These are phyloP conservation scores for Neofelis nebulosa DNA, from an alignment of 2,113 vertebrate species.

Conservation along the genomic window DNA sequence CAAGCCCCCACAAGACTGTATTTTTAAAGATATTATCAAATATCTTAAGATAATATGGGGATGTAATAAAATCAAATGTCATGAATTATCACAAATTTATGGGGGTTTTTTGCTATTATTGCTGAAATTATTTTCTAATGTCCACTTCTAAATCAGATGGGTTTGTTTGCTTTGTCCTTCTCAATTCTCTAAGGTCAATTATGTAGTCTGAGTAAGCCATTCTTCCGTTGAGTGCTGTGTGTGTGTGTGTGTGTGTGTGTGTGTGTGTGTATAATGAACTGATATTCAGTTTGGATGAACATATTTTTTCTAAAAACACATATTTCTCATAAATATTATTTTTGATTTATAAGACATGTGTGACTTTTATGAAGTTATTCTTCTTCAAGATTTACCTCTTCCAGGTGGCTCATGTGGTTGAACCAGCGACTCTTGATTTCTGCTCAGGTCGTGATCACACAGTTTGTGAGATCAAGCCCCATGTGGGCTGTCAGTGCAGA, in stretches of 20 bases:
- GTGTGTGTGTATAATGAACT: background rate
- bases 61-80: background rate
- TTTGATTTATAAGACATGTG: slow-evolving; percentile 49
- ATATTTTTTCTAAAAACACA: slow-evolving; percentile 53
- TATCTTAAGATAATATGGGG: background rate
- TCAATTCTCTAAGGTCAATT: slow-evolving; percentile 66
- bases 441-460: too few relatives aligned
- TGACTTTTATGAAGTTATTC: slow-evolving; percentile 74
- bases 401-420: background rate
- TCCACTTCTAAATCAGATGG: slow-evolving; percentile 62
- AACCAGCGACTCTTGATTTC: too few relatives aligned
- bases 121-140: slow-evolving; percentile 74
- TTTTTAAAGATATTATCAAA: background rate
- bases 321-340: slow-evolving; percentile 56
- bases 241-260: too few relatives aligned
- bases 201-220: slow-evolving; percentile 59
- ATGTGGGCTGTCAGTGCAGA: too few relatives aligned
- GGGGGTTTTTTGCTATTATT: background rate
- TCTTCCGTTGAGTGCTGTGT: slow-evolving; percentile 21
- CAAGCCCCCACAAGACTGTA: background rate
- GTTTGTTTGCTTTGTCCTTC: slow-evolving; percentile 78
- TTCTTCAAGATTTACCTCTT: slow-evolving; percentile 59
- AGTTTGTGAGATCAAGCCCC: too few relatives aligned
- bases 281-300: slow-evolving; percentile 22
- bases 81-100: slow-evolving; percentile 68